These are phyloP conservation scores for Melanaphis sacchari DNA, from an alignment of 1,140 invertebrate species.

Conservation along the genomic window DNA sequence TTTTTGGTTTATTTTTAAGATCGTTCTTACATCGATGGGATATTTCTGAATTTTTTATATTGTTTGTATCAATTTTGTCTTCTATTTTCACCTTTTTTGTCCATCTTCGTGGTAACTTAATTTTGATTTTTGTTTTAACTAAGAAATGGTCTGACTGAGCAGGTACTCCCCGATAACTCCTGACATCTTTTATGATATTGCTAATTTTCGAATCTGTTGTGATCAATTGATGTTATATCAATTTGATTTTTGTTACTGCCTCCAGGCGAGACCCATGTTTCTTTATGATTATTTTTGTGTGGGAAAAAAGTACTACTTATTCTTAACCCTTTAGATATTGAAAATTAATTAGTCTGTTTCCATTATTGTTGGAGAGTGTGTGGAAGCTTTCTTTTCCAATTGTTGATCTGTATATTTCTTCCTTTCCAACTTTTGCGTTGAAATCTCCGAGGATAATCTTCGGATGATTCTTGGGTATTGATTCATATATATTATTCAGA, in stretches of 20 bases:
- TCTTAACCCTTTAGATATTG: too few relatives aligned
- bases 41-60: background rate
- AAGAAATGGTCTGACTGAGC: too few relatives aligned
- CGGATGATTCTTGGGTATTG: constrained; percentile 20
- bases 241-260: too few relatives aligned
- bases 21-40: background rate
- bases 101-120: background rate
- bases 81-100: background rate
- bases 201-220: too few relatives aligned
- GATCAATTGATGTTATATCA: too few relatives aligned
- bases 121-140: background rate
- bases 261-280: too few relatives aligned
- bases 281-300: too few relatives aligned
- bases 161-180: too few relatives aligned
- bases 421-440: constrained; percentile 48
- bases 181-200: too few relatives aligned
- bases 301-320: too few relatives aligned
- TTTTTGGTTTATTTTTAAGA: background rate
- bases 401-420: constrained; percentile 43
- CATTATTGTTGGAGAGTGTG: background rate
- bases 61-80: background rate
- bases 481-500: background rate
- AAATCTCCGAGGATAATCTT: constrained; percentile 51
- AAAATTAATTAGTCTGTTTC: background rate
- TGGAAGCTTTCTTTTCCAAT: constrained; percentile 40